These are phyloP conservation scores for Clepsis dumicolana DNA, from an alignment of 2,888 invertebrate species.

Conservation along the genomic window DNA sequence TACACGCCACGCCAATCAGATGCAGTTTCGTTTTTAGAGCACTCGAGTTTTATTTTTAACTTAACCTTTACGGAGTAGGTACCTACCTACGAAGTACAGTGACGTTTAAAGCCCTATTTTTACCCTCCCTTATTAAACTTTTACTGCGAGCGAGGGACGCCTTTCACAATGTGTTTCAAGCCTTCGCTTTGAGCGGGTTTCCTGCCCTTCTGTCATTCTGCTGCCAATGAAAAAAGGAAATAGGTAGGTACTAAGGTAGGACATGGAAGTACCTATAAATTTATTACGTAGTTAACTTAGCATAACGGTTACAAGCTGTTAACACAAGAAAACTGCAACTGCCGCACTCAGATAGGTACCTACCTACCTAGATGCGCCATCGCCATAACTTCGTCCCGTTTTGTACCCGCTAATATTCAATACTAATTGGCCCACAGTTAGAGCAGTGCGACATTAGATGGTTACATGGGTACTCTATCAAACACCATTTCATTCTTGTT, in stretches of 20 bases:
- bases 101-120: slow-evolving; percentile 56
- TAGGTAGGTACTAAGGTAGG: not conserved
- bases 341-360: not conserved
- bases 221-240: slow-evolving; percentile 8
- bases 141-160: slow-evolving; percentile 51
- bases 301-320: not conserved
- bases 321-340: not conserved
- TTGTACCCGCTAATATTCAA: too few relatives aligned
- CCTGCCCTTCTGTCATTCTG: slow-evolving; percentile 24
- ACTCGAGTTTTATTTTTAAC: slow-evolving; percentile 57
- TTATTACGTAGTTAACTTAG: not conserved
- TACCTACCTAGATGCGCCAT: too few relatives aligned
- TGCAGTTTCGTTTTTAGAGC: slow-evolving; percentile 44
- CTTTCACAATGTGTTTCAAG: slow-evolving; percentile 18
- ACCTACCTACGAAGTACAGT: slow-evolving; percentile 50
- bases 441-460: too few relatives aligned
- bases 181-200: slow-evolving; percentile 10
- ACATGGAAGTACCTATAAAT: not conserved
- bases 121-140: slow-evolving; percentile 64
- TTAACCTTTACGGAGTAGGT: slow-evolving; percentile 51
- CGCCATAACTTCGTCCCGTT: too few relatives aligned
- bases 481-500: too few relatives aligned
- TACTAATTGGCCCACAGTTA: too few relatives aligned
- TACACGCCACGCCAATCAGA: slow-evolving; percentile 22
- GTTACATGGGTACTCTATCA: too few relatives aligned